A percentile compares a stretch with the other conserved stretches of the same genome.
These are phyloP conservation scores for Hypena proboscidalis DNA, from an alignment of 2,888 invertebrate species.

Conservation along the genomic window DNA sequence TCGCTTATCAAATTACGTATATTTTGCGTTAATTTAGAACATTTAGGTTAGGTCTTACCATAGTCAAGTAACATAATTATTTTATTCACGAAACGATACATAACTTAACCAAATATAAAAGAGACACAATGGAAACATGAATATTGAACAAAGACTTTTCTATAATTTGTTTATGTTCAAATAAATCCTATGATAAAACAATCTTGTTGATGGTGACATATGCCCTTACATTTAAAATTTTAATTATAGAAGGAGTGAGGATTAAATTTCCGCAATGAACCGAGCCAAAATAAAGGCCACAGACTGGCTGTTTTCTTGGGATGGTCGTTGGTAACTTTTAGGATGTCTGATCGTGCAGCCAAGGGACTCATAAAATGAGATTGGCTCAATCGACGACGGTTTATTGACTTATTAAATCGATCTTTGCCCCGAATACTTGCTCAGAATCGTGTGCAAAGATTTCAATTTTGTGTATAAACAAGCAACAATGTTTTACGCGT, in stretches of 20 bases:
- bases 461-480: conserved; percentile 54
- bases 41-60: not conserved
- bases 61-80: no score
- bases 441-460: conserved; percentile 49
- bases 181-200: no score
- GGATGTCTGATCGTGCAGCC: conserved; percentile 67
- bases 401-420: conserved; percentile 82
- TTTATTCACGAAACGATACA: no score
- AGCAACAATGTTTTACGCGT: conserved; percentile 24
- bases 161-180: no score
- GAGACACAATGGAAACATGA: no score
- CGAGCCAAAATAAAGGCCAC: conserved; percentile 51
- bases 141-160: no score
- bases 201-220: no score
- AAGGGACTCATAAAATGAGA: conserved; percentile 78
- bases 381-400: conserved; percentile 76
- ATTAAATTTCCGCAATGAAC: conserved; percentile 46
- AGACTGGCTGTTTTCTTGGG: conserved; percentile 52
- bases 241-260: conserved; percentile 41
- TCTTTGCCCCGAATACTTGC: conserved; percentile 66
- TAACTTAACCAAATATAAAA: no score
- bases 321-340: conserved; percentile 63
- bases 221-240: conserved; percentile 10
- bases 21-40: conserved; percentile 4
- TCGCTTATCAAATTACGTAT: conserved; percentile 17